Base-by-base conservation (phyloP, 2,113 vertebrate genomes). In the Rhinoderma darwinii region DNA sequence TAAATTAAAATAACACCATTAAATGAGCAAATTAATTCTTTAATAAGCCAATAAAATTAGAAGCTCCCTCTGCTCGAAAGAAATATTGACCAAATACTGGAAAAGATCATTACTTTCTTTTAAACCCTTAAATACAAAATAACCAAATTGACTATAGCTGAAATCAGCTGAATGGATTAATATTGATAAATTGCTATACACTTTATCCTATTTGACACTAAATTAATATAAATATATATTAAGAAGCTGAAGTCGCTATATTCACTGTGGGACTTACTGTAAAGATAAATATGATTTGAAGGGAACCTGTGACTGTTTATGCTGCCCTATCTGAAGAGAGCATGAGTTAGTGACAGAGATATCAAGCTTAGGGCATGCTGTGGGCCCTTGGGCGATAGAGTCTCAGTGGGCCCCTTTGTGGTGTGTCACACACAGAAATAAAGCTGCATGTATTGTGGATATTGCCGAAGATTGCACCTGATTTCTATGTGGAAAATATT, bases 1-100 rank as follows among this genome's bases (percentile, higher is more conserved):
- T 59, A 75, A 74, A 84, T 59, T 84, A 74, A 84, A 74, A 75
- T 41, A 75, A 84, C 22, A 56, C 70, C 32, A 75, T 56, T 84
- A 39, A 84, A 74, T 37, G 27, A 54, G 66, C 51, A 74, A 72
- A 74, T 39, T 17, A 56, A 74, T 84, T 74, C 32, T 47, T 56
- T 59, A 74, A 47, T 72, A 72, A 20, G 14, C 30, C 63, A 50
- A 30, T 84, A 15, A 30, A 84, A 84, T 84, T 84, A 54, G 54
- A 84, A 51, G 25, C 44, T 73, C 68, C 68, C 30, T 73, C 68
- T 74, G 47, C 22, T 84, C 35, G 83, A 74, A 75, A 43, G 68
- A 75, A 75, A 59, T 84, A 84, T 74, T 59, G 70, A 84, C 75
- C 35, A 56, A 50, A 50, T 66, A 54, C 22, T 35, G 47, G 41